phyloP scores from a whole-genome alignment of 2,113 vertebrate genomes.

The Grallaria varia region DNA sequence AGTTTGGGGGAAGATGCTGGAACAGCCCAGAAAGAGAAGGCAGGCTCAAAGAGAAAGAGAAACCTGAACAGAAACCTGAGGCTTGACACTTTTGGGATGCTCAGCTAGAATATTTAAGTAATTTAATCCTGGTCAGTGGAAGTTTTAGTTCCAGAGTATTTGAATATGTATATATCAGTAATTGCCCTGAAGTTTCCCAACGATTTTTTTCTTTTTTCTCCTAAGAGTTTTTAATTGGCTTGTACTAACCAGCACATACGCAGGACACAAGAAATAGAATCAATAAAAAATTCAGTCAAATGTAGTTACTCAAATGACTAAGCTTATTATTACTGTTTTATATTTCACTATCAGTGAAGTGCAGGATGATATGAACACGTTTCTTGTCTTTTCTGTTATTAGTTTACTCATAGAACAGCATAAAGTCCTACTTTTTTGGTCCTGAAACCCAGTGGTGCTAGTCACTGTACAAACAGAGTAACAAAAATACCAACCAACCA shows the following conservation, averaged over 20 bases:
- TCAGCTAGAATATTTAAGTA: neutral
- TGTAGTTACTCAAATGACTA: neutral
- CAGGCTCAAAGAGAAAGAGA: neutral
- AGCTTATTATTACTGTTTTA: neutral
- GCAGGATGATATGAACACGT: fast-evolving
- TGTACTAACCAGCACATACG: neutral
- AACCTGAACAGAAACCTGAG: neutral
- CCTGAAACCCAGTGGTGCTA: neutral
- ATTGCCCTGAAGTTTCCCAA: neutral
- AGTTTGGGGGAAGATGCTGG: neutral
- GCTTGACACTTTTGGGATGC: neutral
- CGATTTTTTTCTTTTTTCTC: neutral
- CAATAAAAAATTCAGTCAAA: neutral
- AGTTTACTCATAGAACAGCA: neutral
- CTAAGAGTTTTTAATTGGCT: neutral
- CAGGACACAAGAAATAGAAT: neutral
- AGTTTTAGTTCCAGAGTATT: neutral
- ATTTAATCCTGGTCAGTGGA: neutral
- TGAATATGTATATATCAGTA: neutral
- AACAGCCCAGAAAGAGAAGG: neutral
- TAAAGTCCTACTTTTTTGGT: neutral
- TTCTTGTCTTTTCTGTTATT: neutral
- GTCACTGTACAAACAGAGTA: neutral
- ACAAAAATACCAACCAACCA: neutral
- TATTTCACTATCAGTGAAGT: neutral